Base-by-base conservation (phyloP, 1,140 invertebrate genomes). In the Drosophila miranda region DNA sequence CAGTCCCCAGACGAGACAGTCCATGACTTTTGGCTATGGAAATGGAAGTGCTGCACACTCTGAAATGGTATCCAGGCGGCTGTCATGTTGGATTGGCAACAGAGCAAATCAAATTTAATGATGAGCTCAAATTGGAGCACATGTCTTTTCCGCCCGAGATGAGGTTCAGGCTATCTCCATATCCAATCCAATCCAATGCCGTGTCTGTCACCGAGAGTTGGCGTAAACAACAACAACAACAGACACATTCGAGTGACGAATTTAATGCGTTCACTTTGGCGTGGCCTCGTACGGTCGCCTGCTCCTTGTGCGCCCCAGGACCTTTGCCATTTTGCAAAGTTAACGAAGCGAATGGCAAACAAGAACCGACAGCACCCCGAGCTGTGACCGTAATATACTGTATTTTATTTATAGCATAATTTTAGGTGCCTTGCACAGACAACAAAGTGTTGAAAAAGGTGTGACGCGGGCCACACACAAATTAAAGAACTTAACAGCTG, bases 91-190 rank as follows among this genome's bases (percentile, higher is more conserved):
- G 34, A 60, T 71, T 71, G 66, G 48, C 68, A 80, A 80, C 70
- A 77, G 77, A 81, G 82, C 81, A 87, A 84, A 84, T 84, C 81
- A 86, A 87, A 86, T 87, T 75, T 86, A 86, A 86, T 87, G 82
- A 86, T 86, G 81, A 82, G 80, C 82, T 82, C 75, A 59, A 71
- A 68, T 78, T 55, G 61, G 68, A 62, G 74, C 79, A 68, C 77
- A 87, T 86, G 81, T 87, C 77, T 75, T 75, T 86, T 81, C 64
- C 77, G 77, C 68, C 48, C 60, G 80, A 67, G 50, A 75, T 82
- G 70, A 57, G 62, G 56, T 49, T 8, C n/a, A 9, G 13, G 14
- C 6, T n/a, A 41, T 38, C 62, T 30, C 28, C 28, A 8, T 53
- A 38, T 30, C 13, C 19, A 23, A 38, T 38, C 34, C 34, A 38